Conservation (phyloP, 2,113 vertebrate species). For the Hemiscyllium ocellatum region DNA sequence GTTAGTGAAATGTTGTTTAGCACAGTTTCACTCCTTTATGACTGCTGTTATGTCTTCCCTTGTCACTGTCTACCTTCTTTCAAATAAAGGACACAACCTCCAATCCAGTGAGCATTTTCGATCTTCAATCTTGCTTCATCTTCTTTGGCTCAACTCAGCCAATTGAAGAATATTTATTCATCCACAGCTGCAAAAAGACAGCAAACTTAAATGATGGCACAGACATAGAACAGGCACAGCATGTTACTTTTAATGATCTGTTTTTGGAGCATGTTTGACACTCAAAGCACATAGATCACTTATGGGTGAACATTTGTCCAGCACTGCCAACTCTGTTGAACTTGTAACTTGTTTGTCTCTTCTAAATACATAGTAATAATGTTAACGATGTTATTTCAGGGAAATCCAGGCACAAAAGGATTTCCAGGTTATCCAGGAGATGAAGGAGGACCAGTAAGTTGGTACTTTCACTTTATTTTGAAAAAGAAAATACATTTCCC, state of each 20-base stretch:
- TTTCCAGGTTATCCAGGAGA: constrained; percentile 70
- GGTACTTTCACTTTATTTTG: constrained; percentile 3
- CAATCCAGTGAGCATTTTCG: neutral
- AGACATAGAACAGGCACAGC: neutral
- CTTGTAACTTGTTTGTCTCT: neutral
- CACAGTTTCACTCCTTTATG: neutral
- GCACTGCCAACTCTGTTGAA: neutral
- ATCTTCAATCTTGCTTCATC: neutral
- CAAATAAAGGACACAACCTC: neutral
- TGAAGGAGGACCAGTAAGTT: constrained; percentile 70
- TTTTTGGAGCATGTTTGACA: neutral
- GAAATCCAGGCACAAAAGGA: constrained; percentile 57
- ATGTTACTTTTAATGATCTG: neutral
- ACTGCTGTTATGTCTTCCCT: neutral
- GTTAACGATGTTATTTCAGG: constrained; percentile 54
- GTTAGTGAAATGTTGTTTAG: neutral
- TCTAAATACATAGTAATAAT: neutral
- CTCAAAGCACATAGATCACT: neutral
- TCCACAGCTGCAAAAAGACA: neutral
- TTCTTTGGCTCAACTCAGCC: neutral
- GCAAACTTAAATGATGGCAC: neutral
- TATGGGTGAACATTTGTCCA: neutral
- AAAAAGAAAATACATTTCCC: neutral
- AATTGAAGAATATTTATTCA: neutral
- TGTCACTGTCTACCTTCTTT: neutral